Evolutionary conservation across 2,797 vertebrate genomes (phyloP).

Genomic region (Leucoraja ocellata): DNA sequence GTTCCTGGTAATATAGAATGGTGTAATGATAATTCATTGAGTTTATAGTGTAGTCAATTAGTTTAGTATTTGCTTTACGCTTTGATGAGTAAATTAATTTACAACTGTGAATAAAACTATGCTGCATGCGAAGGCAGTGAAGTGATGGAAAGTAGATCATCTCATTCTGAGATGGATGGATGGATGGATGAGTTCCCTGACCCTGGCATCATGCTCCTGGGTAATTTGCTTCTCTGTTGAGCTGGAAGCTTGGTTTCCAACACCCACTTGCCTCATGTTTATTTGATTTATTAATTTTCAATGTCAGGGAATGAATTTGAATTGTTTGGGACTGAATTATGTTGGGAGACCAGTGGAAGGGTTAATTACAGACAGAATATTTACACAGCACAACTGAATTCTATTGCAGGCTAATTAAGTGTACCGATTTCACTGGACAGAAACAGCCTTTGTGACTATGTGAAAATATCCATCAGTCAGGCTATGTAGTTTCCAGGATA

Average conservation of each 20-base stretch:
- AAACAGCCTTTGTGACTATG: neutral
- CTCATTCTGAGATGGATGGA: neutral
- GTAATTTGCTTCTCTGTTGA: constrained; percentile 6
- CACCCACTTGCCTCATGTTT: neutral
- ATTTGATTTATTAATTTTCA: constrained; percentile 19
- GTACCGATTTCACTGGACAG: neutral
- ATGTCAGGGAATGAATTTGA: neutral
- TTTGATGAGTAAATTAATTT: neutral
- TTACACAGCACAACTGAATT: neutral
- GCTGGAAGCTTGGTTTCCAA: neutral
- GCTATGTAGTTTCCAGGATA: neutral
- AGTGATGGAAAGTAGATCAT: neutral
- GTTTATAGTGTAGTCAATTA: neutral
- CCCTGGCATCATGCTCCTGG: neutral
- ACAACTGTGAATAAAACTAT: neutral
- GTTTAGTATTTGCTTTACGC: neutral
- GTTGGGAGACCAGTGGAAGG: neutral
- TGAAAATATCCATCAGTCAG: constrained; percentile 3
- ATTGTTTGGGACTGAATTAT: neutral
- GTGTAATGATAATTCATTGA: neutral
- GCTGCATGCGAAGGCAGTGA: neutral
- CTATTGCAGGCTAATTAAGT: neutral
- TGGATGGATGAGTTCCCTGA: neutral
- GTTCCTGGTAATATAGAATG: neutral
- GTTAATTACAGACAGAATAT: constrained; percentile 5